Evolutionary conservation across 2,797 vertebrate species (phyloP).

Genomic region (Bradypodion ventrale): DNA sequence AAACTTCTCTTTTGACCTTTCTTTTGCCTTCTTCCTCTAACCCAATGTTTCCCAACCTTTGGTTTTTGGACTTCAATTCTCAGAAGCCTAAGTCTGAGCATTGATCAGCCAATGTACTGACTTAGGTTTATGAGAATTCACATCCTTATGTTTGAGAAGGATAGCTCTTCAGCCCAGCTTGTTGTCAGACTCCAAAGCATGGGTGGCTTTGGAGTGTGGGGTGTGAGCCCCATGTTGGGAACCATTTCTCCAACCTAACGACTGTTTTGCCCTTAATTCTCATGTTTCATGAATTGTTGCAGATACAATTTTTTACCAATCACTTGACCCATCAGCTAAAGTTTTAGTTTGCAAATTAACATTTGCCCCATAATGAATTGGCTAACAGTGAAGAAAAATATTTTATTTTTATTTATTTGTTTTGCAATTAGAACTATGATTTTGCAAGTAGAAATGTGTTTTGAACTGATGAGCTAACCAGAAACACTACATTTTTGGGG

Average conservation of each 20-base stretch:
- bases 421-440: neutral
- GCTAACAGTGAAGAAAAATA: neutral
- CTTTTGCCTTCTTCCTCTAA: neutral
- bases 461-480: neutral
- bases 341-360: neutral
- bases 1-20: neutral
- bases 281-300: neutral
- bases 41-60: too few species aligned
- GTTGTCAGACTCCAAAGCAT: too few species aligned
- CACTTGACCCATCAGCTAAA: neutral
- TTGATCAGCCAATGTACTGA: too few species aligned
- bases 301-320: neutral
- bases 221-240: too few species aligned
- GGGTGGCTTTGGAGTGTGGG: too few species aligned
- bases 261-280: neutral
- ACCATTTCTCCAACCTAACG: neutral
- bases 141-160: too few species aligned
- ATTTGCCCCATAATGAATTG: neutral
- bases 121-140: too few species aligned
- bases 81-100: too few species aligned
- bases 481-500: too few species aligned
- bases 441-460: neutral
- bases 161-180: too few species aligned
- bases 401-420: too few species aligned
- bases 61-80: too few species aligned